These are phyloP conservation scores for Sebastes dallii DNA, from an alignment of 2,797 vertebrate species.

Conservation along the genomic window DNA sequence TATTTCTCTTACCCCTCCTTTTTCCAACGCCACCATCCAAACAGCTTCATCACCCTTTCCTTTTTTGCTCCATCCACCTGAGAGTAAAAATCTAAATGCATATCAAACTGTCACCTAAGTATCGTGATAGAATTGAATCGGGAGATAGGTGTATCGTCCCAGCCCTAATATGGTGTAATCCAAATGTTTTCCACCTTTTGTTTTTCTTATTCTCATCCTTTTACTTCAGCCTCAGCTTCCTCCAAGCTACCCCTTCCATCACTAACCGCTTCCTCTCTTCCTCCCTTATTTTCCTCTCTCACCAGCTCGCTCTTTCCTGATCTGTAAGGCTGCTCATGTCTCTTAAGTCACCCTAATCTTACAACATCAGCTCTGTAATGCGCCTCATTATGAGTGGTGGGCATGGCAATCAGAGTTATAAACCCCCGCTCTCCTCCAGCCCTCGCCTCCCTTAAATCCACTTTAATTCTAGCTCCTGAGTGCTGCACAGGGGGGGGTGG, in stretches of 20 bases:
- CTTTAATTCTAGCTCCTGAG: conserved; percentile 66
- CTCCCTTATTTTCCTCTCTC: background rate
- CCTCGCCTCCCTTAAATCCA: conserved; percentile 67
- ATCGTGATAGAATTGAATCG: too few relatives aligned
- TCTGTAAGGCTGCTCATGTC: conserved; percentile 54
- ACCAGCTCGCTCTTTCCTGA: conserved; percentile 19
- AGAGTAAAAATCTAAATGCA: fast-evolving
- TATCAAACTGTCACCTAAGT: too few relatives aligned
- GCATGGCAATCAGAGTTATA: conserved; percentile 77
- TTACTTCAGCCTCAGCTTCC: background rate
- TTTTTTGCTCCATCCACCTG: background rate
- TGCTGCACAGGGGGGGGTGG: background rate
- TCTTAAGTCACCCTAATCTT: conserved; percentile 79
- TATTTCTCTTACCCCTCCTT: background rate
- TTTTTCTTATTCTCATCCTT: background rate
- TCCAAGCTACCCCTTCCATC: background rate
- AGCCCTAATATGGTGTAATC: background rate
- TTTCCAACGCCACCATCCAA: background rate
- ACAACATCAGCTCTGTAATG: conserved; percentile 81
- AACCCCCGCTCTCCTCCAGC: conserved; percentile 62
- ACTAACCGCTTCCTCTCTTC: background rate
- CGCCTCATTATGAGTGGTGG: conserved; percentile 76
- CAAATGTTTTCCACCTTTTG: background rate
- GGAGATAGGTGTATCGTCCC: too few relatives aligned
- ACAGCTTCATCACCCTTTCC: background rate